Evolutionary conservation across 2,797 vertebrate genomes (phyloP).

Genomic region (Linurgus olivaceus): DNA sequence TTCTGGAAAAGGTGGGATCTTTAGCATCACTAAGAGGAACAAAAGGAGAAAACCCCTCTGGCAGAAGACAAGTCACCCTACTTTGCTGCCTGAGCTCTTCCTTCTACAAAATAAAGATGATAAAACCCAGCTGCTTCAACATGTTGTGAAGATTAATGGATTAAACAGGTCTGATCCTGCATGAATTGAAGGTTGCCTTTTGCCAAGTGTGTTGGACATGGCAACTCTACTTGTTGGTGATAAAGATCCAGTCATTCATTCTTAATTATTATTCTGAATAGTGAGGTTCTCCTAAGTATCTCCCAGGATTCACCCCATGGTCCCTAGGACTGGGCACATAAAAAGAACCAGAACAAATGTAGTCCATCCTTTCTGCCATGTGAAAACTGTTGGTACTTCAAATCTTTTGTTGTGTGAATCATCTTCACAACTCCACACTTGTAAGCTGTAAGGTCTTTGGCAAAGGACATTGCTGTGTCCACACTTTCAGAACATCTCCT

Average conservation of each 20-base stretch:
- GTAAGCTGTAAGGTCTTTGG: neutral
- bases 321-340: neutral
- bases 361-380: neutral
- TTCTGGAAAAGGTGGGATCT: neutral
- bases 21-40: neutral
- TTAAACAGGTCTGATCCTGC: slow-evolving; percentile 53
- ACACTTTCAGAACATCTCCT: neutral
- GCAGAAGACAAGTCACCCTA: neutral
- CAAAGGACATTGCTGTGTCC: neutral
- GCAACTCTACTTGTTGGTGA: neutral
- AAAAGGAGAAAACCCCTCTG: neutral
- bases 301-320: neutral
- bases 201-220: neutral
- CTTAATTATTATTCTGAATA: neutral
- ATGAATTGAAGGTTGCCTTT: neutral
- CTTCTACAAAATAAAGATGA: neutral
- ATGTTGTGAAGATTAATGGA: slow-evolving; percentile 21
- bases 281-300: neutral
- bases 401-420: neutral
- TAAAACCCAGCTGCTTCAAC: neutral
- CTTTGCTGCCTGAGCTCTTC: neutral
- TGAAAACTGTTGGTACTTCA: neutral
- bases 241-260: neutral
- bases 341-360: neutral
- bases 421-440: neutral